phyloP scores from a whole-genome alignment of 2,797 vertebrate species.

The Mormyrops attenuatus region DNA sequence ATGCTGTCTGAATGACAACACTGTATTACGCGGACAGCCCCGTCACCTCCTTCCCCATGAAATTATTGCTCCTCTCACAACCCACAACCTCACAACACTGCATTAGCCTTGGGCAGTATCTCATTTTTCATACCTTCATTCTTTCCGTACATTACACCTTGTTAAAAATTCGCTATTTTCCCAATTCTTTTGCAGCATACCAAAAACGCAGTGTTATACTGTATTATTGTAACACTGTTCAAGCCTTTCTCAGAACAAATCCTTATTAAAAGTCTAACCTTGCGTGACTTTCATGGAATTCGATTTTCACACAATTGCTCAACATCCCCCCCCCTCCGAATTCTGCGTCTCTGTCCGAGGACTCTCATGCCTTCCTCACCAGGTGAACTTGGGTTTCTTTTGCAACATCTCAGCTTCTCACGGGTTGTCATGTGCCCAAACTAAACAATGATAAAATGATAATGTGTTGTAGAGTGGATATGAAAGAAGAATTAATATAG shows the following conservation, averaged over 20 bases:
- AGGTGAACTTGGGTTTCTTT: not conserved
- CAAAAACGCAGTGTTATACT: not conserved
- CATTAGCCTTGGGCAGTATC: not conserved
- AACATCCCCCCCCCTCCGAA: not conserved
- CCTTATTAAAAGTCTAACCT: not conserved
- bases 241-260: not conserved
- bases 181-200: not conserved
- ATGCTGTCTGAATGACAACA: not conserved
- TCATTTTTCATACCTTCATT: not conserved
- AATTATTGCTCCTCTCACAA: not conserved
- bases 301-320: not conserved
- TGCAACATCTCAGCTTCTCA: not conserved
- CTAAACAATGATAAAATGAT: not conserved
- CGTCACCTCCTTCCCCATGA: not conserved
- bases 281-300: not conserved
- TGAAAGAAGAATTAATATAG: not conserved
- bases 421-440: not conserved
- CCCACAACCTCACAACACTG: not conserved
- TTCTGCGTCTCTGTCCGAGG: not conserved
- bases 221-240: not conserved
- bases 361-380: not conserved
- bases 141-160: not conserved
- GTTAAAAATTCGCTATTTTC: not conserved
- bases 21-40: not conserved
- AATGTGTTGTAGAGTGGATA: not conserved